Base-by-base conservation (phyloP, 2,797 vertebrate species). In the Gallinago nigripennis region DNA sequence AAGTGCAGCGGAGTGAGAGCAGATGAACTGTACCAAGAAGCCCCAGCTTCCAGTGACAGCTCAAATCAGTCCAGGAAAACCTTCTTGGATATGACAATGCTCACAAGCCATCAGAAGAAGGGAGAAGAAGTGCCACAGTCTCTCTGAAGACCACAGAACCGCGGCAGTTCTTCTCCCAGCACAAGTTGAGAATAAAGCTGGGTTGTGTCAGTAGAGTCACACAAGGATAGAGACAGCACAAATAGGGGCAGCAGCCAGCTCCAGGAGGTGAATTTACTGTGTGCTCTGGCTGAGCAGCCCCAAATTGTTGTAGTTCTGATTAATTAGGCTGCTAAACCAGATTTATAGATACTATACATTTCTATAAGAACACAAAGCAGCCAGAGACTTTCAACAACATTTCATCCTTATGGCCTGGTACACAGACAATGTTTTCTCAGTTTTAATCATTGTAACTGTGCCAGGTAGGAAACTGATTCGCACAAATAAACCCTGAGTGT, bases 271-370 rank as follows among this genome's bases (percentile, higher is more conserved):
- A 77, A 96, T 94, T 91, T 91, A 79, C 58, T 70, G 69, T 2
- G 3, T 79, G 70, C 39, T 72, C 53, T 31, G 54, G 28, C 48
- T 88, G 66, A 92, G 63, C 48, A 82, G 58, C 27, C 43, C 37
- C 66, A 95, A 90, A 95, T 73, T 94, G 51, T 63, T 73, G 51
- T 54, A 86, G 69, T 31, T 82, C 60, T 77, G 85, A 96, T 84
- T 95, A 96, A 93, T 91, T 80, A 91, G 73, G 60, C 41, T 46
- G 60, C 53, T 94, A 61, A 82, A 37, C 20, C 25, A 30, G 81
- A 96, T 90, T 86, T 94, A 90, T 66, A n/a, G 86, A 57, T 64
- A 16, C 28, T 68, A 48, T 85, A 82, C 83, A 85, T 94, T 84
- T 50, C 81, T 70, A 51, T 41, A 84, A 64, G 27, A 94, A 60